phyloP scores from a whole-genome alignment of 1,140 invertebrate genomes.

The Carposina sasakii region DNA sequence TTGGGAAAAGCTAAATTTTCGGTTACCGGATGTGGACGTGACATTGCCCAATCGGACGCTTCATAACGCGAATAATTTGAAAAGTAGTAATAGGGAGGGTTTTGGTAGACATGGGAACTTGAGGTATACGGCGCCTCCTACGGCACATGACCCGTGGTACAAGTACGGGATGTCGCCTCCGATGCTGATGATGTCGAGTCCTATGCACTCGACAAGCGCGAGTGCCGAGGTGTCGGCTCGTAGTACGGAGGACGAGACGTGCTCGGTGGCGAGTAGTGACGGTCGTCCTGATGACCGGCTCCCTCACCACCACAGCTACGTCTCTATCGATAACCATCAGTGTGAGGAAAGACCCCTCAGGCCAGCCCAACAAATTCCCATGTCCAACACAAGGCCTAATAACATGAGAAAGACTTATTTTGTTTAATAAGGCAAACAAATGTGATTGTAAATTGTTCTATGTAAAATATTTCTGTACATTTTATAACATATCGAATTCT shows the following conservation, averaged over 20 bases:
- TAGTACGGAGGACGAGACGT: slow-evolving; percentile 69
- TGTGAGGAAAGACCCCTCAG: slow-evolving; percentile 65
- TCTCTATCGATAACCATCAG: slow-evolving; percentile 68
- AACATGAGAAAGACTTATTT: slow-evolving; percentile 71
- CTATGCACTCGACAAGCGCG: slow-evolving; percentile 66
- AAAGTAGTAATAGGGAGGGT: slow-evolving; percentile 60
- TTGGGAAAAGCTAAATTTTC: slow-evolving; percentile 92
- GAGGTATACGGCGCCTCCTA: slow-evolving; percentile 68
- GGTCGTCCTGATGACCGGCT: slow-evolving; percentile 60
- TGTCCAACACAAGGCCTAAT: slow-evolving; percentile 56
- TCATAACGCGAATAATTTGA: slow-evolving; percentile 63
- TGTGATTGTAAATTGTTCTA: too few relatives aligned
- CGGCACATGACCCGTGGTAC: slow-evolving; percentile 70
- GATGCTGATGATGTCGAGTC: slow-evolving; percentile 67
- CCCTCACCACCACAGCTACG: slow-evolving; percentile 69
- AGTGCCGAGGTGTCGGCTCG: slow-evolving; percentile 68
- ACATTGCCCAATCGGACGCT: slow-evolving; percentile 71
- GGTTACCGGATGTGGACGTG: slow-evolving; percentile 83
- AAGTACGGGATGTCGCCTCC: slow-evolving; percentile 68
- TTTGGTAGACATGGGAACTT: slow-evolving; percentile 65
- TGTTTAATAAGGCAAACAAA: slow-evolving; percentile 39
- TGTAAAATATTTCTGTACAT: too few relatives aligned
- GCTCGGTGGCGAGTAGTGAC: slow-evolving; percentile 65
- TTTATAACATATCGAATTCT: too few relatives aligned
- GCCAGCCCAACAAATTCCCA: slow-evolving; percentile 62